Percentiles rank a stretch among this genome's conserved stretches.
Conservation (phyloP, 2,113 vertebrate genomes). For the Nettapus auritus region DNA sequence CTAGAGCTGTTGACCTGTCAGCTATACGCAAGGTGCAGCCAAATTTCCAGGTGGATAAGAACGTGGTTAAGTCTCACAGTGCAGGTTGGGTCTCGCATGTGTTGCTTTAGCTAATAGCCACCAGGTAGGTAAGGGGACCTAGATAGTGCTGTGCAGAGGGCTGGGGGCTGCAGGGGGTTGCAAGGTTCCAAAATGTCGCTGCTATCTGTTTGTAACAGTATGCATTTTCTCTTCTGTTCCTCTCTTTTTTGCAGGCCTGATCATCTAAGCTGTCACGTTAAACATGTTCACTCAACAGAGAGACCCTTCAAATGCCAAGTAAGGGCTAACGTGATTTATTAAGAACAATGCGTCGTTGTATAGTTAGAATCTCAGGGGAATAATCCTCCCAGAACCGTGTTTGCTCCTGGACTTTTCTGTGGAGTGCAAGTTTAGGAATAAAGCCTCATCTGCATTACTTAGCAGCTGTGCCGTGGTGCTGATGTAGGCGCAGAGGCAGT, state of each 20-base stretch:
- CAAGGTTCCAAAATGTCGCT: background rate
- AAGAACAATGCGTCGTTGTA: constrained; percentile 11
- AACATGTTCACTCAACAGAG: constrained; percentile 99
- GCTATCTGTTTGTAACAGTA: constrained; percentile 64
- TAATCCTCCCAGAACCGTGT: background rate
- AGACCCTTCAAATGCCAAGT: constrained; percentile 99
- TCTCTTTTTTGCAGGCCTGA: constrained; percentile 88
- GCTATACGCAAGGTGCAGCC: background rate
- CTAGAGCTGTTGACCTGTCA: background rate
- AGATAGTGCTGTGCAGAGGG: background rate
- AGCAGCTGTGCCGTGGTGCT: background rate
- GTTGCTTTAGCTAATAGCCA: background rate
- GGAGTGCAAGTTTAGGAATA: constrained; percentile 30
- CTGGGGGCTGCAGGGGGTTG: constrained; percentile 1
- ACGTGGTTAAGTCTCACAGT: background rate
- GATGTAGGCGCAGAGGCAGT: background rate
- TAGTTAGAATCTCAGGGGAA: background rate
- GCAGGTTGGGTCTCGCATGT: background rate
- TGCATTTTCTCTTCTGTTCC: constrained; percentile 63
- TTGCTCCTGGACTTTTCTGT: constrained; percentile 33
- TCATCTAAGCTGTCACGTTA: constrained; percentile 99
- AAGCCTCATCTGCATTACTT: background rate
- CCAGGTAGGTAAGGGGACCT: background rate
- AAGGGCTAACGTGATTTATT: constrained; percentile 83
- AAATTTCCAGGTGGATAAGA: background rate